Evolutionary conservation across 2,888 invertebrate genomes (phyloP).

Genomic region (Cheilosia pagana): DNA sequence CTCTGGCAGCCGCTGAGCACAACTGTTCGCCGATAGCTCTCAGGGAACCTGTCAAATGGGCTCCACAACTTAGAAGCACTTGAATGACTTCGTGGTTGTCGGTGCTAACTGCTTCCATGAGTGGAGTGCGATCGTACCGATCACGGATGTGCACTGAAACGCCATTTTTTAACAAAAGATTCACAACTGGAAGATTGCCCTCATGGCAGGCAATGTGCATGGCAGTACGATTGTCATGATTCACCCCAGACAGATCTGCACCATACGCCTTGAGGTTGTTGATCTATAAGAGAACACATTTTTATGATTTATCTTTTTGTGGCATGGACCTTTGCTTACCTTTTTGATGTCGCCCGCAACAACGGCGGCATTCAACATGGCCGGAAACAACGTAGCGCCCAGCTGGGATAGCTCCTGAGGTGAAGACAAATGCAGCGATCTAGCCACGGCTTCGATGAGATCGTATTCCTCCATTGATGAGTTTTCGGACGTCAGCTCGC

Average conservation of each 20-base stretch:
- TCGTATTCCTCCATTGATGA: constrained; percentile 84
- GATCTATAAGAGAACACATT: constrained; percentile 75
- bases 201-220: constrained; percentile 91
- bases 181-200: constrained; percentile 88
- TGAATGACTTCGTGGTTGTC: constrained; percentile 87
- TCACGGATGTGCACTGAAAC: constrained; percentile 93
- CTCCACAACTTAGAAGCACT: constrained; percentile 89
- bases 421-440: constrained; percentile 85
- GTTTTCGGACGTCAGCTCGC: constrained; percentile 88
- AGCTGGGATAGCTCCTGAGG: constrained; percentile 85
- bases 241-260: constrained; percentile 89
- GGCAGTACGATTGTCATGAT: constrained; percentile 91
- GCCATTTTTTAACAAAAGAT: constrained; percentile 90
- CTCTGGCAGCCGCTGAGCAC: constrained; percentile 87
- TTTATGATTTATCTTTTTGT: not conserved
- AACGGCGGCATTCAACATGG: constrained; percentile 88
- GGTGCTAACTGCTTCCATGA: constrained; percentile 88
- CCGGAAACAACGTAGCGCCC: constrained; percentile 87
- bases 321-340: constrained; percentile 79
- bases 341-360: constrained; percentile 84
- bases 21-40: constrained; percentile 87
- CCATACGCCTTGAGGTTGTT: constrained; percentile 85
- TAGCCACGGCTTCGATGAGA: constrained; percentile 86
- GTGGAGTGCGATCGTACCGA: constrained; percentile 88
- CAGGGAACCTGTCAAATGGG: constrained; percentile 87